A percentile compares a stretch with the other conserved stretches of the same genome.
phyloP scores from a whole-genome alignment of 1,140 invertebrate species.

The Uloborus diversus region DNA sequence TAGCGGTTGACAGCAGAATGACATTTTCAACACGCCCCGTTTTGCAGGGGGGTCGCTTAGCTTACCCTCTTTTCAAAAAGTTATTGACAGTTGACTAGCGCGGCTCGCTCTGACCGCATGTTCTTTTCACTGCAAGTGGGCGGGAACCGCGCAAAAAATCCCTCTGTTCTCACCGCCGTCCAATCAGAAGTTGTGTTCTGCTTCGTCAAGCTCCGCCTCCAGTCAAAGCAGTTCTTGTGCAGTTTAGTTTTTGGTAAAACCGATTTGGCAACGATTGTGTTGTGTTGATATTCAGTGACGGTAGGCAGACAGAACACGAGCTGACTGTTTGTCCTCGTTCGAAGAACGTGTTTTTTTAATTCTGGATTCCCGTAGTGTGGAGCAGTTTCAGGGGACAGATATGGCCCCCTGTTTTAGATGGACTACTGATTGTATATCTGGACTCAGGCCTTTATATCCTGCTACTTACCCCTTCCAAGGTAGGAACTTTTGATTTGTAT shows the following conservation, averaged over 20 bases:
- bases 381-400: constrained; percentile 46
- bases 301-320: too few relatives aligned
- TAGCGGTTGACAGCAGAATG: constrained; percentile 39
- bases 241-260: neutral
- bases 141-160: constrained; percentile 8
- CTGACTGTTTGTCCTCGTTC: too few relatives aligned
- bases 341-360: constrained; percentile 6
- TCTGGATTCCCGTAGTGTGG: constrained; percentile 44
- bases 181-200: neutral
- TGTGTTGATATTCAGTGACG: neutral
- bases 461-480: constrained; percentile 45
- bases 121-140: too few relatives aligned
- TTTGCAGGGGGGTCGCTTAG: neutral
- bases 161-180: constrained; percentile 4
- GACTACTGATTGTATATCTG: constrained; percentile 23
- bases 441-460: constrained; percentile 11
- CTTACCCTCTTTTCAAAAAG: constrained; percentile 24
- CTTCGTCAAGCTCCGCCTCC: constrained; percentile 4
- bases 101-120: neutral
- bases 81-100: constrained; percentile 49
- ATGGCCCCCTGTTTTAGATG: constrained; percentile 51
- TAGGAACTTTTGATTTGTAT: neutral
- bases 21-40: constrained; percentile 25
- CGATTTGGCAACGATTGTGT: neutral
- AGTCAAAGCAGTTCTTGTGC: neutral